Conservation (phyloP, 2,797 vertebrate species). For the Sarcophilus harrisii region DNA sequence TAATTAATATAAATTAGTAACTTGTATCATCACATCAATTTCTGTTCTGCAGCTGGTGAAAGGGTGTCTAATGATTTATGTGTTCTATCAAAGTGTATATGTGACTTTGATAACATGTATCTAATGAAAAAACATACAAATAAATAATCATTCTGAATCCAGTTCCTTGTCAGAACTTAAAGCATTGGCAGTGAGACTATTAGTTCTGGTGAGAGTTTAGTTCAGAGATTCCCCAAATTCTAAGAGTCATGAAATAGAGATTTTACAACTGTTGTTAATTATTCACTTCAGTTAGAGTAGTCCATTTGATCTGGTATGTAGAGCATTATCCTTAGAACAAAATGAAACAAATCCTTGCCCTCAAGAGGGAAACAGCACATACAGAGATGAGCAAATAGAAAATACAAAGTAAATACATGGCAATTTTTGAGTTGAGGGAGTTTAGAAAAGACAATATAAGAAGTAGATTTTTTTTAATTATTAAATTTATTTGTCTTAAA, state of each 20-base stretch:
- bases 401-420: neutral
- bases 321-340: neutral
- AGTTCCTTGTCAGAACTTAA: neutral
- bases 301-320: neutral
- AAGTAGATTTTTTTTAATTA: neutral
- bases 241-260: neutral
- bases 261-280: slow-evolving; percentile 6
- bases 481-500: no score
- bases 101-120: slow-evolving; percentile 1
- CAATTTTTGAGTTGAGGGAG: neutral
- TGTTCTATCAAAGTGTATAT: neutral
- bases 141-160: slow-evolving; percentile 8
- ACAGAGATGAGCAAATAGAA: neutral
- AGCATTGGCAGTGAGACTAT: neutral
- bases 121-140: neutral
- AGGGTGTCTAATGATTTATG: neutral
- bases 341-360: neutral
- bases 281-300: slow-evolving; percentile 13
- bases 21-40: neutral
- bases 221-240: neutral
- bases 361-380: neutral
- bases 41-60: neutral
- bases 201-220: neutral
- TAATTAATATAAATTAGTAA: slow-evolving; percentile 1
- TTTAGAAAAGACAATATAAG: neutral